Percentiles rank a stretch among this genome's conserved stretches.
These are phyloP conservation scores for Clostera curtula DNA, from an alignment of 2,888 invertebrate genomes.

Conservation along the genomic window DNA sequence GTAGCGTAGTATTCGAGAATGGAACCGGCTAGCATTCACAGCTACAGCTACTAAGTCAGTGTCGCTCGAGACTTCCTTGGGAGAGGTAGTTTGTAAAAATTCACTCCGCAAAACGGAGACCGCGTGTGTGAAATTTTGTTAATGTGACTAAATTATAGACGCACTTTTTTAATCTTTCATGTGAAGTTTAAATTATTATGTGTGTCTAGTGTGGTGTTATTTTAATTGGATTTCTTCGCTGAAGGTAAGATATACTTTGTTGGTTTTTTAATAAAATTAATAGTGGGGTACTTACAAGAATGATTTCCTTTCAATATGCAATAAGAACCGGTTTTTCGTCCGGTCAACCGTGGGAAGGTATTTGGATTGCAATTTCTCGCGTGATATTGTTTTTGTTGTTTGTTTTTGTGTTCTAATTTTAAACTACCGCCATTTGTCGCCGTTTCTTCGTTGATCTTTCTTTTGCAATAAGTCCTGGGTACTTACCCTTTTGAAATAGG, in stretches of 20 bases:
- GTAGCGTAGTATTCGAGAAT: slow-evolving; percentile 67
- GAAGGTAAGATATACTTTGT: slow-evolving; percentile 47
- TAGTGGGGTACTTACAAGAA: slow-evolving; percentile 41
- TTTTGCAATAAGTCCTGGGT: too few relatives aligned
- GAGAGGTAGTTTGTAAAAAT: slow-evolving; percentile 16
- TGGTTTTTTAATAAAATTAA: slow-evolving; percentile 43
- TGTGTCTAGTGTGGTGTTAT: slow-evolving; percentile 40
- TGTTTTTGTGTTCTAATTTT: slow-evolving; percentile 11
- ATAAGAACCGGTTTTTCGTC: slow-evolving; percentile 60
- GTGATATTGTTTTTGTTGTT: slow-evolving; percentile 28
- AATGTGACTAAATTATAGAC: slow-evolving; percentile 28
- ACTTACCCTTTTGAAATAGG: too few relatives aligned
- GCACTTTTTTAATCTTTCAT: slow-evolving; percentile 45
- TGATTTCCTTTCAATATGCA: slow-evolving; percentile 64
- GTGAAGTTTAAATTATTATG: slow-evolving; percentile 56
- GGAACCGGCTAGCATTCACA: slow-evolving; percentile 48
- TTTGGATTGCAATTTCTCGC: slow-evolving; percentile 43
- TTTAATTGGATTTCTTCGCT: slow-evolving; percentile 29
- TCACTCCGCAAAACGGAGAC: slow-evolving; percentile 26
- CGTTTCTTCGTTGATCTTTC: too few relatives aligned
- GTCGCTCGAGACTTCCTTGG: slow-evolving; percentile 26
- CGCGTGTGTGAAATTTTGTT: slow-evolving; percentile 39
- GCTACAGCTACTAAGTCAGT: slow-evolving; percentile 33
- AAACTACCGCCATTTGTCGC: too few relatives aligned
- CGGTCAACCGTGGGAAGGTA: slow-evolving; percentile 65